Base-by-base conservation (phyloP, 2,797 vertebrate species). In the Notolepis coatsorum region DNA sequence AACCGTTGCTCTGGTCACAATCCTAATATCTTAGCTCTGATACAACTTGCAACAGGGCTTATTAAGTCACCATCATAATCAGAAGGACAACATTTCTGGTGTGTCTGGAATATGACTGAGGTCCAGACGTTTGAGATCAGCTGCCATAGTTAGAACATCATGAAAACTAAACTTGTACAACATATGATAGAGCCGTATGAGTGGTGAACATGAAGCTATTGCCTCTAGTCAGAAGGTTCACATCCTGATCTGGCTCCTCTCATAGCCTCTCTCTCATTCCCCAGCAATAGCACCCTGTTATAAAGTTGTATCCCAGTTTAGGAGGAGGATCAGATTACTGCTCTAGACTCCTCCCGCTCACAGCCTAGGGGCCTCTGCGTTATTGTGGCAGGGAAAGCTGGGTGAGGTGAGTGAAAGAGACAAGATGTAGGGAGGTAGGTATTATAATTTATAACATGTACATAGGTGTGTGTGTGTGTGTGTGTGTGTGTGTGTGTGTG, bases 291-390 rank as follows among this genome's bases (percentile, higher is more conserved):
- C 50, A 65, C 35, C 56, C 46, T 64, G 73, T 84, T 77, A 82
- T 84, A 74, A 87, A 77, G 56, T 71, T 59, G 70, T 59, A 56
- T 65, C 65, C 68, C 61, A 59, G 65, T 72, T 75, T 65, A 78
- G 73, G 52, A 62, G 63, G 52, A 69, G 15, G 69, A 72, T 87
- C 71, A 0, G 30, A 41, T 88, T 85, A 65, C 79, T 33, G 66
- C 56, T 57, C n/a, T 51, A 81, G 76, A 82, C 59, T n/a, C 51
- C 64, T 77, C 5, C 45, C 59, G 55, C 70, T 47, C 27, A 61
- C 28, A n/a, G 4, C n/a, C n/a, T n/a, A n/a, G 5, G 18, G 38
- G 27, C 56, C 56, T 30, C 0, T 10, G 21, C 67, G n/a, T 77
- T 84, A 76, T 82, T 82, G 61, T 80, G 69, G 54, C 57, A 45